Base-by-base conservation (phyloP, 2,888 invertebrate species). In the Ceraclea dissimilis region DNA sequence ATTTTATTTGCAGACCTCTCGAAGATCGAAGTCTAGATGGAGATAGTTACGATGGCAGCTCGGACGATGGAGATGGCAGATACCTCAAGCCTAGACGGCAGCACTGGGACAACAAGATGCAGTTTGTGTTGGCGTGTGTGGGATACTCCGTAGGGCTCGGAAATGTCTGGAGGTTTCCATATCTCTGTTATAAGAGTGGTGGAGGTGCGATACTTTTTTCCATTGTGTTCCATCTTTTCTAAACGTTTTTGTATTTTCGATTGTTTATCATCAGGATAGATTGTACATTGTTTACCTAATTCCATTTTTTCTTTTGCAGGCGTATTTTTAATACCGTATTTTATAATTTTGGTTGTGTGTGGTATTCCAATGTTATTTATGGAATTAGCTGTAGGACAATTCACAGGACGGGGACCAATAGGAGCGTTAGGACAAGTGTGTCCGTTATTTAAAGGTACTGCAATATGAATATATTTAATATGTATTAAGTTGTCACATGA, bases 291-390 rank as follows among this genome's bases (percentile, higher is more conserved):
- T 39, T 13, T 8, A 39, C 2, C 10, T 26, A 5, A 39, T 39
- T 8, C 16, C 13, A n/a, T 39, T 39, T 39, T 39, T 39, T 13
- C 34, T 39, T 65, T 78, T 81, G 56, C 82, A 93, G 94, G 94
- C 69, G 93, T 93, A 59, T 96, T 95, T 77, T 83, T 95, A 70
- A 88, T 95, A 72, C 95, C 95, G 64, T 96, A 95, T 76, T 90
- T 93, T 75, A 84, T 93, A 72, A 90, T 93, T 74, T 83, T 95
- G 75, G 71, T 93, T 66, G 80, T 93, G 65, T 93, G 94, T 70
- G 93, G 94, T 59, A 85, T 94, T 64, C 95, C 95, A 17, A 81
- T 95, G 78, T 81, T 96, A 59, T 93, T 93, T 71, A 93, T 95
- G 93, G 95, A 96, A 74, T 75, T 95, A 65, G 87, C 92, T 44